Conservation (phyloP, 1,140 invertebrate genomes). For the Pseudachorutes palmiensis region DNA sequence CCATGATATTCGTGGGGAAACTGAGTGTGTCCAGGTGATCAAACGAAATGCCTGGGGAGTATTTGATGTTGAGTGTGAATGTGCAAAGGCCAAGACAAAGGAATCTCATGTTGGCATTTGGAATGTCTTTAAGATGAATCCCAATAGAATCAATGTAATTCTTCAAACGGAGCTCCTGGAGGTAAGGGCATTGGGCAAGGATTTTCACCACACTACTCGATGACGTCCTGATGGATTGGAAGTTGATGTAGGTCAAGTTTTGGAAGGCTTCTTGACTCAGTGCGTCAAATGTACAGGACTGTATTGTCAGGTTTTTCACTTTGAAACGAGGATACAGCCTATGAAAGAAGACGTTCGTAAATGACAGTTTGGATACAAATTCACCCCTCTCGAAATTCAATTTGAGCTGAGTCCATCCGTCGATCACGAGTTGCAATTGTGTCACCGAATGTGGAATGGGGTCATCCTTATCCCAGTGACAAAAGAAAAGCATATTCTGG, state of each 20-base stretch:
- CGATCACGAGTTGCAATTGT: neutral
- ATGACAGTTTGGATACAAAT: neutral
- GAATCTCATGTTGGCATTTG: neutral
- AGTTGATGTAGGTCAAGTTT: neutral
- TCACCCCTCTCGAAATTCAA: neutral
- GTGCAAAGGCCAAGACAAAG: constrained; percentile 1
- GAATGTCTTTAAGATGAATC: neutral
- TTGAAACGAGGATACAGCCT: neutral
- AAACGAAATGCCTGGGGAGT: neutral
- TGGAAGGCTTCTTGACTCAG: neutral
- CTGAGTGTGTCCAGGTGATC: neutral
- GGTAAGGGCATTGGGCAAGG: neutral
- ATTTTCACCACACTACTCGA: neutral
- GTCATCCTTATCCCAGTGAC: neutral
- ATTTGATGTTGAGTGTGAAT: neutral
- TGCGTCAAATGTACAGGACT: neutral
- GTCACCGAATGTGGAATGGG: neutral
- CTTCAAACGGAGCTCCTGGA: neutral
- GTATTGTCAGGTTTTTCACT: neutral
- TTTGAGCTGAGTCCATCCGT: constrained; percentile 6
- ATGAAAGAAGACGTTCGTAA: neutral
- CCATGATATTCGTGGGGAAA: constrained; percentile 8
- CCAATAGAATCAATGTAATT: neutral
- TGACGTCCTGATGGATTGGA: neutral
- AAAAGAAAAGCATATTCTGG: neutral